phyloP scores from a whole-genome alignment of 2,888 invertebrate species.

The Rhingia rostrata region DNA sequence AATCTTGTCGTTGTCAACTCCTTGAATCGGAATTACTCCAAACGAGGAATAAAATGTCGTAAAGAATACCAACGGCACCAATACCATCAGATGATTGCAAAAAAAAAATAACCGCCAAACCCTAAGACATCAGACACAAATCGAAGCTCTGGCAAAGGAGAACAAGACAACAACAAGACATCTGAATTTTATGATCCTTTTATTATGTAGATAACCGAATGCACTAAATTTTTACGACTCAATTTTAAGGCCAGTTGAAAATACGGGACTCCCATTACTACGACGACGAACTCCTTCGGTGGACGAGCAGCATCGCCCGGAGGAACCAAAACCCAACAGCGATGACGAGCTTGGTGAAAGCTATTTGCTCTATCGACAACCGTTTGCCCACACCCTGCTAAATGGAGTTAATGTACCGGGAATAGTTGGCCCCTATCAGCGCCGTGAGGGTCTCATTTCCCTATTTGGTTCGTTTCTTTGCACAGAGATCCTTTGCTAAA shows the following conservation, averaged over 20 bases:
- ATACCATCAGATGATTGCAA: neutral
- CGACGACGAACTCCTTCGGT: conserved; percentile 22
- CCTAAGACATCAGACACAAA: conserved; percentile 20
- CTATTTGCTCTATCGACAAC: conserved; percentile 27
- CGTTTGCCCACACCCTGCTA: conserved; percentile 17
- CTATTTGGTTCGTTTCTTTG: neutral
- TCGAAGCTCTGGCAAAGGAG: conserved; percentile 32
- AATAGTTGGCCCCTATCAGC: conserved; percentile 56
- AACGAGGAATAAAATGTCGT: conserved; percentile 44
- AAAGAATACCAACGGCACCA: conserved; percentile 29
- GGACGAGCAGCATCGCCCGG: conserved; percentile 24
- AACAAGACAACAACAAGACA: conserved; percentile 42
- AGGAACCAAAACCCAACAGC: conserved; percentile 4
- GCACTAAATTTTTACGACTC: conserved; percentile 64
- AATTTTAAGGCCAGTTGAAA: conserved; percentile 62
- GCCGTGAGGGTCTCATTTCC: neutral
- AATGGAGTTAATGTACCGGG: conserved; percentile 63
- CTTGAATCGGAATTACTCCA: conserved; percentile 25
- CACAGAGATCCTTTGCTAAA: conserved; percentile 35
- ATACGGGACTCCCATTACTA: conserved; percentile 48
- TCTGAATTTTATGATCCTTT: conserved; percentile 65
- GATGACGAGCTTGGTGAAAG: conserved; percentile 21
- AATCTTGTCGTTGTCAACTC: conserved; percentile 17
- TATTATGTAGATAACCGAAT: conserved; percentile 66
- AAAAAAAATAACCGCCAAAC: neutral